Base-by-base conservation (phyloP, 2,888 invertebrate genomes). In the Ornithoptera alexandrae region DNA sequence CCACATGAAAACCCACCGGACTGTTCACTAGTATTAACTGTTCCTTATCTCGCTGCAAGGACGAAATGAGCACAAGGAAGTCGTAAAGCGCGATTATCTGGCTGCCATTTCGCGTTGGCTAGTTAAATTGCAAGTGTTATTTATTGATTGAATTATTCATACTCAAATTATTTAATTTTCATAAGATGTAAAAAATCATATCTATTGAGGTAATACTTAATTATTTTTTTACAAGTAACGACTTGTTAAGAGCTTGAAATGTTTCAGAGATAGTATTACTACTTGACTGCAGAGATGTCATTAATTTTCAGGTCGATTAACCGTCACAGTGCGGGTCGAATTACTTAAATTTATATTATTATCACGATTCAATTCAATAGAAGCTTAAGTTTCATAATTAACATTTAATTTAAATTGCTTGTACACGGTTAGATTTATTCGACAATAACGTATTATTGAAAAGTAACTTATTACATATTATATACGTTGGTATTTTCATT, bases 1-100 rank as follows among this genome's bases (percentile, higher is more conserved):
- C 84, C 83, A 36, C 50, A 58, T 56, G 58, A 66, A 58, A 58
- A 50, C 62, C 58, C 24, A 53, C 30, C 62, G 50, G 42, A 58
- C 59, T 56, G 30, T 39, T n/a, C 22, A 12, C 56, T 39, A 22
- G 12, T 42, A 42, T 57, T 65, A 42, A 17, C 61, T 46, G 65
- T 20, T 42, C 42, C 61, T 65, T 61, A 69, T 65, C 69, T 39
- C 24, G n/a, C 46, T 46, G 18, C 30, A 39, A 57, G 30, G 22
- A 20, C 57, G 18, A 2, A 22, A 42, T 10, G 12, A 46, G 30
- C n/a, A 30, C 58, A 22, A 64, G 67, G 46, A 61, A 61, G 67
- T 67, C 61, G 67, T 39, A 61, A 67, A 36, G 46, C 46, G 46
- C 46, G 46, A 46, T 46, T 46, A 46, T 46, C 15, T 46, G 46